Percentiles rank a stretch among this genome's conserved stretches.
Conservation (phyloP, 2,797 vertebrate genomes). For the Melanotaenia nigrans region DNA sequence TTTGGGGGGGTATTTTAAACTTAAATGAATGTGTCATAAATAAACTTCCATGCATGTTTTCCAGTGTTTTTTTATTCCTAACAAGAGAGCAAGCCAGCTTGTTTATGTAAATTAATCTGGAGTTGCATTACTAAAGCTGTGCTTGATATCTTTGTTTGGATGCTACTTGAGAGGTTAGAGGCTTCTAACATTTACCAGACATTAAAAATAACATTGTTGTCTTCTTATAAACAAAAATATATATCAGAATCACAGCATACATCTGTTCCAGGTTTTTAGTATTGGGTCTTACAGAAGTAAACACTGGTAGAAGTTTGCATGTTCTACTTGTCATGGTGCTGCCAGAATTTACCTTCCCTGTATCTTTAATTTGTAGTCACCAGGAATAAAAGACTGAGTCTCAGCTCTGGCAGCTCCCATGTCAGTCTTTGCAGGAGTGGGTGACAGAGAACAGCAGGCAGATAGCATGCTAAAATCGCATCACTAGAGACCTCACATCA, state of each 20-base stretch:
- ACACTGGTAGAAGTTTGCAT: slow-evolving; percentile 52
- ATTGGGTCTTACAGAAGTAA: slow-evolving; percentile 34
- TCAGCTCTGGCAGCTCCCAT: slow-evolving; percentile 77
- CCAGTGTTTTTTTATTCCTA: slow-evolving; percentile 14
- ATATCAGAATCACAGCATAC: slow-evolving; percentile 6
- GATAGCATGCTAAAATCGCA: slow-evolving; percentile 78
- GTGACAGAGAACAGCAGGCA: slow-evolving; percentile 80
- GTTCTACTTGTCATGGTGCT: slow-evolving; percentile 59
- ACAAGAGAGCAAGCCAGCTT: slow-evolving; percentile 33
- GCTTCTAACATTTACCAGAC: slow-evolving; percentile 11
- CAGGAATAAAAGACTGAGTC: slow-evolving; percentile 72
- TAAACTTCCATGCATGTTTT: slow-evolving; percentile 37
- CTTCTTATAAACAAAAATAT: slow-evolving; percentile 8
- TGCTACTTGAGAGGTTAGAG: slow-evolving; percentile 19
- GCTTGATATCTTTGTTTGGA: slow-evolving; percentile 48
- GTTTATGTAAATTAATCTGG: slow-evolving; percentile 53
- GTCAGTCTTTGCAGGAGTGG: slow-evolving; percentile 77
- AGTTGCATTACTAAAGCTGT: slow-evolving; percentile 19
- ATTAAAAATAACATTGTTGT: slow-evolving; percentile 19
- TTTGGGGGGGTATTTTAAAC: slow-evolving; percentile 34
- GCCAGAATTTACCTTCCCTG: slow-evolving; percentile 66
- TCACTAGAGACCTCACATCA: slow-evolving; percentile 83
- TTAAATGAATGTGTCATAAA: slow-evolving; percentile 58
- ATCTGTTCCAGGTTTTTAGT: slow-evolving; percentile 10
- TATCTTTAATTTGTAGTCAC: slow-evolving; percentile 79